phyloP scores from a whole-genome alignment of 1,140 invertebrate genomes.

The Zaprionus kolodkinae region DNA sequence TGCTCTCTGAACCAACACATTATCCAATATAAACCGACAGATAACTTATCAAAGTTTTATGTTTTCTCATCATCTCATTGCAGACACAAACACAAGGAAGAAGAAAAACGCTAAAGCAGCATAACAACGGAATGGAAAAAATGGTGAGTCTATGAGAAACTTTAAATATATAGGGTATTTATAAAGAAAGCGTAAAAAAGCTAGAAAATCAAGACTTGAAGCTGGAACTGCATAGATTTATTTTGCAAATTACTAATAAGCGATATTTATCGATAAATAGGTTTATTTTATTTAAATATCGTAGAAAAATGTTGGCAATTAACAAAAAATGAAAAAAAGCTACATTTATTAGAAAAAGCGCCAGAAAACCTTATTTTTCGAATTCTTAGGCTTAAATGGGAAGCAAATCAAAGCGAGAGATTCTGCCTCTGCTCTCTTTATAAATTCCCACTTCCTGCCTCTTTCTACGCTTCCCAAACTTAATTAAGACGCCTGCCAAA shows the following conservation, averaged over 20 bases:
- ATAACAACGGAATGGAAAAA: conserved; percentile 75
- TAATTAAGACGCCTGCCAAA: conserved; percentile 30
- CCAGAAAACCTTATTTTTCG: no score
- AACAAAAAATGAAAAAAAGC: no score
- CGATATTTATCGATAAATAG: no score
- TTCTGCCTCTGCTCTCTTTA: neutral
- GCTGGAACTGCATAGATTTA: no score
- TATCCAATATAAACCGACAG: conserved; percentile 40
- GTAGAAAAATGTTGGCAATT: no score
- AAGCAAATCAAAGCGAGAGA: neutral
- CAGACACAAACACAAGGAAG: conserved; percentile 34
- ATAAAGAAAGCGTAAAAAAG: no score
- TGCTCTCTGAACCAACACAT: neutral
- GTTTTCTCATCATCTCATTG: conserved; percentile 51
- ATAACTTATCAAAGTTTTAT: conserved; percentile 59
- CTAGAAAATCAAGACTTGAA: no score
- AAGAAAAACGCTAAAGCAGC: conserved; percentile 35
- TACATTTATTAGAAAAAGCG: no score
- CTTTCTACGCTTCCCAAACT: neutral
- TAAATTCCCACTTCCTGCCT: neutral
- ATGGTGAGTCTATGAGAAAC: conserved; percentile 57
- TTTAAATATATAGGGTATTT: no score
- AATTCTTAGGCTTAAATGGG: no score
- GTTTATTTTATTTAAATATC: no score
- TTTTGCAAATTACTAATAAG: no score